Base-by-base conservation (phyloP, 1,140 invertebrate genomes). In the Trichonephila inaurata region DNA sequence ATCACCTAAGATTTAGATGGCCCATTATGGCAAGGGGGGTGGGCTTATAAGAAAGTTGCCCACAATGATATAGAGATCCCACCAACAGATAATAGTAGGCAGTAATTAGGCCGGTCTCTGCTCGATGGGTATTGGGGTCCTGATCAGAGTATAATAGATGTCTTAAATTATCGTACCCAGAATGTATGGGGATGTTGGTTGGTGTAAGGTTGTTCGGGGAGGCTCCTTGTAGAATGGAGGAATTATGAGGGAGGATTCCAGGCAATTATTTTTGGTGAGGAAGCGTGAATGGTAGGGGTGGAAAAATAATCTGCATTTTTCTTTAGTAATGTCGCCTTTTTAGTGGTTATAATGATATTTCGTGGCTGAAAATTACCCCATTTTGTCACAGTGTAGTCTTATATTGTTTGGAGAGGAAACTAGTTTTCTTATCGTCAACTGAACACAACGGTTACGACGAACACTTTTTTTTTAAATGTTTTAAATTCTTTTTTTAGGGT, bases 41-140 rank as follows among this genome's bases (percentile, higher is more conserved):
- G 18, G 28, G 72, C 72, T 77, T 77, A 77, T 77, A 77, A 77
- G 72, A 77, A 77, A 77, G 72, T 77, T 77, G 72, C 72, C 72
- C 72, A 33, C 72, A 77, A 28, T 77, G 72, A 77, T 77, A 77
- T 14, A 77, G 28, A 77, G 72, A 77, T 77, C 72, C 33, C 72
- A 18, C 72, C 62, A 18, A 12, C 28, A 77, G 72, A 77, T 77
- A 77, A 77, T 77, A 77, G 72, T 18, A 28, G 72, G 28, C 28
- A 40, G 72, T 77, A 77, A 77, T 77, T 77, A 77, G 72, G 28
- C 16, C 72, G 28, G 72, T 33, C 24, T 28, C 14, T 77, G 72
- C 28, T 33, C 18, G 69, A 5, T 33, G 12, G 28, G 62, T 18
- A 21, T 64, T 64, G 21, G 69, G 69, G 24, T 66, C 66, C 66